These are phyloP conservation scores for Nematolebias whitei DNA, from an alignment of 2,113 vertebrate genomes.

Conservation along the genomic window DNA sequence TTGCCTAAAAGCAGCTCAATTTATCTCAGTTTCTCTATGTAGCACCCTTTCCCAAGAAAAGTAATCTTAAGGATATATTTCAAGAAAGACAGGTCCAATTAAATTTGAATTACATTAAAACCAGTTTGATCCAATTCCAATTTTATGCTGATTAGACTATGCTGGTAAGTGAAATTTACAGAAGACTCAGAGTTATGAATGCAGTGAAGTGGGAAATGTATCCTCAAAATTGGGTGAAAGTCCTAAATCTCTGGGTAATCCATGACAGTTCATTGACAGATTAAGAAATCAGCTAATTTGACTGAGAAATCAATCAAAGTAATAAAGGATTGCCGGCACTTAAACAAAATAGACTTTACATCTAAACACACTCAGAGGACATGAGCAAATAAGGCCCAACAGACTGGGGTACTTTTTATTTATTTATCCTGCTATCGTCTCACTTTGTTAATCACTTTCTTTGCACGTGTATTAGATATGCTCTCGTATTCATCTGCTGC, in stretches of 20 bases:
- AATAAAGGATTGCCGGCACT: conserved; percentile 25
- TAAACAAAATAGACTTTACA: conserved; percentile 24
- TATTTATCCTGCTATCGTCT: conserved; percentile 7
- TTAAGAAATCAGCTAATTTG: conserved; percentile 51
- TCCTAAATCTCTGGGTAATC: conserved; percentile 27
- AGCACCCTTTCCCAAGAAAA: no score
- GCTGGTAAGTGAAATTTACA: no score
- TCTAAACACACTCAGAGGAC: conserved; percentile 7
- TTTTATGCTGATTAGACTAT: no score
- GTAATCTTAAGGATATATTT: no score
- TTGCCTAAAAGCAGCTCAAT: no score
- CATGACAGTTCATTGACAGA: conserved; percentile 42
- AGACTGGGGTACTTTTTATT: conserved; percentile 3
- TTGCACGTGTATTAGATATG: not conserved
- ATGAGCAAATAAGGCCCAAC: not conserved
- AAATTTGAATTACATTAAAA: no score
- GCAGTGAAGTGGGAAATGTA: conserved; percentile 6
- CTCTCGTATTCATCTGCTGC: conserved; percentile 22
- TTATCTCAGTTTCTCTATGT: no score
- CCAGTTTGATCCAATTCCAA: no score
- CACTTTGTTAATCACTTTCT: conserved; percentile 20
- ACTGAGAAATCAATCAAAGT: conserved; percentile 53
- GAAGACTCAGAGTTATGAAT: no score
- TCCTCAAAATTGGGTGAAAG: conserved; percentile 14
- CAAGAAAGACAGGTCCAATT: no score